phyloP scores from a whole-genome alignment of 2,888 invertebrate species.

The Metalampra italica region DNA sequence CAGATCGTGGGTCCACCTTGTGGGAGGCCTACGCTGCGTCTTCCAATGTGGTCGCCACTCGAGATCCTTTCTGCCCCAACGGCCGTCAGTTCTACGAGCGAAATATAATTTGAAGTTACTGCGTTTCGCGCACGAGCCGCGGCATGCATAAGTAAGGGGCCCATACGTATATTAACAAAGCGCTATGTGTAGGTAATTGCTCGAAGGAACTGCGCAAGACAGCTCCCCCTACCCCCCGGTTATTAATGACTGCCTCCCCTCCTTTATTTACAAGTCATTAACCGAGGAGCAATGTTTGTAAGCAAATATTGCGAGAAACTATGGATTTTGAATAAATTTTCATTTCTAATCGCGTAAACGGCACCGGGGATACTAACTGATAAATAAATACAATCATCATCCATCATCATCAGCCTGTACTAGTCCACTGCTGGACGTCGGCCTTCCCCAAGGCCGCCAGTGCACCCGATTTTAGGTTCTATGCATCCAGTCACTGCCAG shows the following conservation, averaged over 20 bases:
- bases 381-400: too few species aligned
- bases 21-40: too few species aligned
- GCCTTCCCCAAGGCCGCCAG: too few species aligned
- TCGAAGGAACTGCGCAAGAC: conserved; percentile 31
- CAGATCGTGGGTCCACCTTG: too few species aligned
- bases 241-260: conserved; percentile 25
- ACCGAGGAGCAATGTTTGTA: conserved; percentile 19
- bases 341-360: neutral
- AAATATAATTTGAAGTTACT: neutral
- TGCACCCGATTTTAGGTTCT: too few species aligned
- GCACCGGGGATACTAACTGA: too few species aligned
- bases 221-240: conserved; percentile 20
- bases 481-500: too few species aligned
- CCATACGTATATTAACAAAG: conserved; percentile 6
- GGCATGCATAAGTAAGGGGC: conserved; percentile 2
- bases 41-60: too few species aligned
- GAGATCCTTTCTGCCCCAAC: too few species aligned
- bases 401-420: too few species aligned
- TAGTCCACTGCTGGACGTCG: too few species aligned
- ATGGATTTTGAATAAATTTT: conserved; percentile 18
- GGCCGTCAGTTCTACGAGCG: too few species aligned
- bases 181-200: conserved; percentile 30
- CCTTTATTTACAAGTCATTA: conserved; percentile 34
- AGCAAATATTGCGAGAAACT: conserved; percentile 21
- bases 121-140: neutral